Percentiles rank a stretch among this genome's conserved stretches.
These are phyloP conservation scores for Typhlichthys subterraneus DNA, from an alignment of 2,797 vertebrate species.

Conservation along the genomic window DNA sequence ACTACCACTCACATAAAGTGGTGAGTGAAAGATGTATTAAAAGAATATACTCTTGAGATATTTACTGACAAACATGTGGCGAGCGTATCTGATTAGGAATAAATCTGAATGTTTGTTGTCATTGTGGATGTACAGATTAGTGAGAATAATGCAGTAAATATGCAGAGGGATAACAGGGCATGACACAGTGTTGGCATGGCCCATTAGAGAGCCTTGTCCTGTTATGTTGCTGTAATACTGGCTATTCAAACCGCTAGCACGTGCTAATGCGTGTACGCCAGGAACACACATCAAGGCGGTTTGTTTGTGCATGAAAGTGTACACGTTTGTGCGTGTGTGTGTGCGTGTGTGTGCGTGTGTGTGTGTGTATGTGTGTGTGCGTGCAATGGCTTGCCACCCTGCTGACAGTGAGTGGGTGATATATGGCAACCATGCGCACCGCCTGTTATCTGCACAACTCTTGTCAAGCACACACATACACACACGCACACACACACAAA, in stretches of 20 bases:
- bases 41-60: not conserved
- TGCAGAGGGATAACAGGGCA: conserved; percentile 23
- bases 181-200: conserved; percentile 57
- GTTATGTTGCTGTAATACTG: no score
- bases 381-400: conserved; percentile 60
- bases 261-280: conserved; percentile 46
- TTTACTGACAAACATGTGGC: conserved; percentile 21
- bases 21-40: not conserved
- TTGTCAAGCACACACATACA: conserved; percentile 35
- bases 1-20: not conserved
- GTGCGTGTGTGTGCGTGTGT: conserved; percentile 49
- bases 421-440: conserved; percentile 65
- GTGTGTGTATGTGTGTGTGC: conserved; percentile 36
- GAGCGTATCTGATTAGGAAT: conserved; percentile 43
- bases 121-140: conserved; percentile 33
- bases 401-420: conserved; percentile 77
- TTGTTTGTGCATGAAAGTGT: conserved; percentile 29
- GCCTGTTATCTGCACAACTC: conserved; percentile 67
- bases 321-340: conserved; percentile 25
- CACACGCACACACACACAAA: conserved; percentile 20
- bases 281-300: conserved; percentile 27
- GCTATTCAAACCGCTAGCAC: conserved; percentile 13
- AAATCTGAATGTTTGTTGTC: conserved; percentile 38
- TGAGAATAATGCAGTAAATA: conserved; percentile 28
- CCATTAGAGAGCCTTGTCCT: conserved; percentile 57